phyloP scores from a whole-genome alignment of 2,888 invertebrate species.

The Caenorhabditis drosophilae region DNA sequence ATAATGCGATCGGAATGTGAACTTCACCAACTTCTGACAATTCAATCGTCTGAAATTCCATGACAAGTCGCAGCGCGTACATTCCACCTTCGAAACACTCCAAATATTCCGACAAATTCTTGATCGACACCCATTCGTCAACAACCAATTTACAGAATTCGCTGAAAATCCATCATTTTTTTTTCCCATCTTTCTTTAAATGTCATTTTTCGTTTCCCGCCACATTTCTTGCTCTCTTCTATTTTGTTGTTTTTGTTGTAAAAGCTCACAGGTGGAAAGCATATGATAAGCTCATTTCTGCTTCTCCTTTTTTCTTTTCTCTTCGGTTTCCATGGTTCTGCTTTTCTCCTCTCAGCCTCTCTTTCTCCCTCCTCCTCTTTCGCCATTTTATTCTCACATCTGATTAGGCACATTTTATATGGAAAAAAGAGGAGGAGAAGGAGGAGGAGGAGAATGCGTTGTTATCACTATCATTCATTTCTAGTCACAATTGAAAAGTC shows the following conservation, averaged over 20 bases:
- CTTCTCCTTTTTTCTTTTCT: too few species aligned
- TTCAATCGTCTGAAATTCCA: conserved; percentile 42
- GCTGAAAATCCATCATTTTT: conserved; percentile 11
- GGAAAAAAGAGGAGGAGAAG: background rate
- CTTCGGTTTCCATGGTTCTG: too few species aligned
- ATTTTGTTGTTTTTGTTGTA: too few species aligned
- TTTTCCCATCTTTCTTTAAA: too few species aligned
- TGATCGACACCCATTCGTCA: conserved; percentile 18
- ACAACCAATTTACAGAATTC: conserved; percentile 19
- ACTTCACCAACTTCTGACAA: conserved; percentile 41
- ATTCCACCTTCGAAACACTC: conserved; percentile 31
- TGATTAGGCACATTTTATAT: background rate
- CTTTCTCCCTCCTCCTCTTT: background rate
- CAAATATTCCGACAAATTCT: conserved; percentile 23
- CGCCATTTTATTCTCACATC: background rate
- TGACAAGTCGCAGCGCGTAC: conserved; percentile 28
- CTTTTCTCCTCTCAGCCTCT: background rate
- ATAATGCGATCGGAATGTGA: conserved; percentile 36
- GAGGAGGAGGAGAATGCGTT: background rate
- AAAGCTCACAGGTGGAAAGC: too few species aligned
- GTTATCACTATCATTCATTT: too few species aligned
- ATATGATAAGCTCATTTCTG: too few species aligned
- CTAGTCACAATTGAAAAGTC: too few species aligned
- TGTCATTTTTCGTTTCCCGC: too few species aligned
- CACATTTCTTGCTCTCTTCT: too few species aligned